Evolutionary conservation across 2,888 invertebrate genomes (phyloP).

Genomic region (Netelia melanura): DNA sequence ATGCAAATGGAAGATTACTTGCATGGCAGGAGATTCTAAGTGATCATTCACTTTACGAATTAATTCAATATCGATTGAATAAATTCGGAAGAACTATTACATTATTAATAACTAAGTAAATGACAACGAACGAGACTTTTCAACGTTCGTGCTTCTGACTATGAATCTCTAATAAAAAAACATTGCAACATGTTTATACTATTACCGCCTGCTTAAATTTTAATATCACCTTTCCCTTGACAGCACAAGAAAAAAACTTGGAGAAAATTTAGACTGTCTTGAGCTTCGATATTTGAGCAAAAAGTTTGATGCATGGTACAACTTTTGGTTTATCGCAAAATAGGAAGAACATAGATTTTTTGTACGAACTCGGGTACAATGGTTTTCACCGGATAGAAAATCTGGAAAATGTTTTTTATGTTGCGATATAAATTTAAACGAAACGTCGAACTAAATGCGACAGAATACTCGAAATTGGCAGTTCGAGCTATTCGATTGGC

Average conservation of each 20-base stretch:
- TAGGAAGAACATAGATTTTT: neutral
- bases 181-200: neutral
- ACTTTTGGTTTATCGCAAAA: neutral
- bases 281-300: neutral
- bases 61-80: neutral
- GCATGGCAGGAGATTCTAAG: neutral
- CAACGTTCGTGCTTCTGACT: too few relatives aligned
- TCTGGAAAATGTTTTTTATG: neutral
- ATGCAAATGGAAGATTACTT: neutral
- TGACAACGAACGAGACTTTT: neutral
- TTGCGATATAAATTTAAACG: neutral
- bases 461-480: too few relatives aligned
- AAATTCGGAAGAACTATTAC: neutral
- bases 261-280: neutral
- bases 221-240: neutral
- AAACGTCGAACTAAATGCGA: too few relatives aligned
- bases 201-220: neutral
- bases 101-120: neutral
- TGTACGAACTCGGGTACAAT: neutral
- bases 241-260: too few relatives aligned
- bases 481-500: too few relatives aligned
- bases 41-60: too few relatives aligned
- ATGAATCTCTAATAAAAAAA: too few relatives aligned
- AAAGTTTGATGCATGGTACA: neutral
- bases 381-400: neutral